phyloP scores from a whole-genome alignment of 2,888 invertebrate species.

The Lasioglossum zephyrum region DNA sequence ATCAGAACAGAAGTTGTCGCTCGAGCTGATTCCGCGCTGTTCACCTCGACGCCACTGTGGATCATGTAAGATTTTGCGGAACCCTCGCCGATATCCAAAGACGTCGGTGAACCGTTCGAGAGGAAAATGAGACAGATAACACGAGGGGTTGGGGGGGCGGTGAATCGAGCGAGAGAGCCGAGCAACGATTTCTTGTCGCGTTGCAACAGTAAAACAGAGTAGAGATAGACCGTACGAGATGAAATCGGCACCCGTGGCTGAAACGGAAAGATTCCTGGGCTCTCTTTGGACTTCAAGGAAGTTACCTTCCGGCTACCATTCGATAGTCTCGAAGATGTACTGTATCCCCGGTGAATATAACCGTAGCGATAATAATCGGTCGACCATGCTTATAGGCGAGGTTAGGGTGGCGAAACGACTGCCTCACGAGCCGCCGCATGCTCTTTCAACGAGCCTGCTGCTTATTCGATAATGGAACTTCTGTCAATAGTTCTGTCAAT shows the following conservation, averaged over 20 bases:
- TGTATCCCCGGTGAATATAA: constrained; percentile 68
- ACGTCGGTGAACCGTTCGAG: constrained; percentile 73
- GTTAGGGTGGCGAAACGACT: constrained; percentile 55
- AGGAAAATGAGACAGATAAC: constrained; percentile 61
- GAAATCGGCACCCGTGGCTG: constrained; percentile 61
- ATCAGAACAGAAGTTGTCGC: constrained; percentile 9
- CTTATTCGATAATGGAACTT: constrained; percentile 66
- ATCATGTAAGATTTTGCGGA: constrained; percentile 59
- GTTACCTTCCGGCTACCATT: constrained; percentile 76
- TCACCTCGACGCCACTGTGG: constrained; percentile 39
- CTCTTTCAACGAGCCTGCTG: constrained; percentile 70
- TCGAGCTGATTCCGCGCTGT: constrained; percentile 42
- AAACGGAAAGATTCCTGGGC: constrained; percentile 57
- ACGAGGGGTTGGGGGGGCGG: constrained; percentile 6
- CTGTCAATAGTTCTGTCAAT: neutral
- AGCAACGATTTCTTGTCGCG: constrained; percentile 64
- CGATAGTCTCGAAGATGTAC: constrained; percentile 71
- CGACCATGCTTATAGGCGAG: constrained; percentile 55
- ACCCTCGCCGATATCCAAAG: constrained; percentile 70
- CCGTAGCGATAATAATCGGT: constrained; percentile 70
- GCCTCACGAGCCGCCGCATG: constrained; percentile 57
- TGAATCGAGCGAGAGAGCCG: constrained; percentile 39
- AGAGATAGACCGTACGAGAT: constrained; percentile 62
- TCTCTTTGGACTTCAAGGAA: constrained; percentile 55
- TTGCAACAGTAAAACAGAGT: constrained; percentile 73